A percentile compares a stretch with the other conserved stretches of the same genome.
These are phyloP conservation scores for Drosophila affinis DNA, from an alignment of 2,888 invertebrate species.

Conservation along the genomic window DNA sequence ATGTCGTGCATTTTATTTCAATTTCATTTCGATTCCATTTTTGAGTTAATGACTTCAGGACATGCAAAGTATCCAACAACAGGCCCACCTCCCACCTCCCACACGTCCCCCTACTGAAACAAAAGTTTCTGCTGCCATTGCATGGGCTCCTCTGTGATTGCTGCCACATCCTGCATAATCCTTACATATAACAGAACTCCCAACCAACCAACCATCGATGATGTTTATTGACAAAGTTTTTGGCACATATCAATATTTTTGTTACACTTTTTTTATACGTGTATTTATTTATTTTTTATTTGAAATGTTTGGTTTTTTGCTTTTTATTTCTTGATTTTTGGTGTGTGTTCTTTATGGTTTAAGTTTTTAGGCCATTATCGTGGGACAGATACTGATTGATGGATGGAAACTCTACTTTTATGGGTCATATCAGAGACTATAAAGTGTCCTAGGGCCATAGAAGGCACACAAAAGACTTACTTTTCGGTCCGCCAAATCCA, in stretches of 20 bases:
- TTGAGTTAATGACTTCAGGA: constrained; percentile 79
- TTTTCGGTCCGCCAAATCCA: background rate
- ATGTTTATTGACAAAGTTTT: constrained; percentile 73
- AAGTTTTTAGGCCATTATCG: constrained; percentile 9
- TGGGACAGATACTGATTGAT: background rate
- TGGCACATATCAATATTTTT: constrained; percentile 58
- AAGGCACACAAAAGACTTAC: too few relatives aligned
- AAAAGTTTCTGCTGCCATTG: constrained; percentile 10
- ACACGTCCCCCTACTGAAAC: background rate
- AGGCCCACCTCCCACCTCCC: constrained; percentile 22
- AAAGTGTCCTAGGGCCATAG: too few relatives aligned
- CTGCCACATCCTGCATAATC: constrained; percentile 24
- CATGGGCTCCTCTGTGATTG: background rate
- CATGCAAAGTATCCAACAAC: constrained; percentile 74
- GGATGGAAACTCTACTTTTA: background rate
- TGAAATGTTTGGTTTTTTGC: constrained; percentile 12
- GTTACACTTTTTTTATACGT: constrained; percentile 32
- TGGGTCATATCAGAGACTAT: background rate
- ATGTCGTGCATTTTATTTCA: constrained; percentile 78
- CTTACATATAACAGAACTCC: constrained; percentile 47
- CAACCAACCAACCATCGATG: constrained; percentile 53
- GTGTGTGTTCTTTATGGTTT: constrained; percentile 10
- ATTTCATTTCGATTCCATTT: constrained; percentile 76
- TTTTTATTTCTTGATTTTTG: constrained; percentile 5
- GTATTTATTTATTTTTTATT: constrained; percentile 31